Evolutionary conservation across 2,113 vertebrate genomes (phyloP).

Genomic region (Amblyornis subalaris): DNA sequence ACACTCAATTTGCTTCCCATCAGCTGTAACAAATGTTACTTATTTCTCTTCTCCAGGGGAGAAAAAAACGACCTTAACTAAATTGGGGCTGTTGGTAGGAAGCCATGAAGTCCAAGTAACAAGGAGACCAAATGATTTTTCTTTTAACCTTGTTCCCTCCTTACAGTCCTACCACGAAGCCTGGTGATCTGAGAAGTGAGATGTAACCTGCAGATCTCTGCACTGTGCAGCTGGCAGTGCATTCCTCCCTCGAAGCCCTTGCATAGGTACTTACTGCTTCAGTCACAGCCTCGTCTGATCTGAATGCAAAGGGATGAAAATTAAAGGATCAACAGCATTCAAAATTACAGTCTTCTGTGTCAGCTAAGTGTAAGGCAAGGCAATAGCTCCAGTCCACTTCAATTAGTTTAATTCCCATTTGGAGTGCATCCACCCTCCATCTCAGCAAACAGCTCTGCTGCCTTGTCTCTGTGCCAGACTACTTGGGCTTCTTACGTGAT

Average conservation of each 20-base stretch:
- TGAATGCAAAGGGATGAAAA: not conserved
- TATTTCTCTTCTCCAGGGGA: not conserved
- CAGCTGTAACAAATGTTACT: not conserved
- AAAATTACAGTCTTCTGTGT: not conserved
- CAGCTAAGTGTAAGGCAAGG: not conserved
- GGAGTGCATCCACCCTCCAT: not conserved
- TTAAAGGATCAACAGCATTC: not conserved
- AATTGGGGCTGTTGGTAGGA: not conserved
- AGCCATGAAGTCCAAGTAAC: not conserved
- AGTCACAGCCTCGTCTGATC: not conserved
- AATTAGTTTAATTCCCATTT: conserved; percentile 16
- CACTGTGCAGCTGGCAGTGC: not conserved
- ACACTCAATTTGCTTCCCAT: conserved; percentile 37
- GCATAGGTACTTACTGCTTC: not conserved
- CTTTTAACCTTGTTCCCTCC: not conserved
- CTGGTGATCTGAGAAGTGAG: not conserved
- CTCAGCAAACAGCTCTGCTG: not conserved
- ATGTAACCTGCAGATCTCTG: not conserved
- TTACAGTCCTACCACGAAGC: not conserved
- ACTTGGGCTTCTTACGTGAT: not conserved
- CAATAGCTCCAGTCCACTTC: not conserved
- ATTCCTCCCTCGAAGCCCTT: not conserved
- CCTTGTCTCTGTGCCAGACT: not conserved
- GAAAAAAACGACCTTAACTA: not conserved
- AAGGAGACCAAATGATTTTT: not conserved